These are phyloP conservation scores for Candoia aspera DNA, from an alignment of 2,113 vertebrate genomes.

Conservation along the genomic window DNA sequence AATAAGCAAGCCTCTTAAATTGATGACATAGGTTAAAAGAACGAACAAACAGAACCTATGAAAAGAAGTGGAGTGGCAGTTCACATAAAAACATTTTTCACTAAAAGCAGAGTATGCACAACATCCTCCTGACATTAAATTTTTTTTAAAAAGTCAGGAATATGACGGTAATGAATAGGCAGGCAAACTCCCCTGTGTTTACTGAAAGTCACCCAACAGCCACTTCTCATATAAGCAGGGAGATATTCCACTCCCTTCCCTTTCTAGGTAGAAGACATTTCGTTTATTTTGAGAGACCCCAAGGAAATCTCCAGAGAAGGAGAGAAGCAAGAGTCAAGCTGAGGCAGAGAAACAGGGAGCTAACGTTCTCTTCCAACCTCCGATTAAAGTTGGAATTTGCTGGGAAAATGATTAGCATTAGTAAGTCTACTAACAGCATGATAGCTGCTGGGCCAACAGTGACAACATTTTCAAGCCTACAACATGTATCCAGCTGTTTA, in stretches of 20 bases:
- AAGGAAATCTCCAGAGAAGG: neutral
- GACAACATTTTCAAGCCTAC: neutral
- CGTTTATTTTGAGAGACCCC: neutral
- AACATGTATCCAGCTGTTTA: rapidly evolving
- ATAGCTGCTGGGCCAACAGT: neutral
- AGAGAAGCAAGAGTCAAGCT: neutral
- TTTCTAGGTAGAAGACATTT: neutral
- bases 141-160: neutral
- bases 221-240: neutral
- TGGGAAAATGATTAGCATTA: neutral
- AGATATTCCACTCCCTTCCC: neutral
- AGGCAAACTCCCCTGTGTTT: neutral
- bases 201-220: neutral
- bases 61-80: neutral
- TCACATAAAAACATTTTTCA: too few relatives aligned
- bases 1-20: too few relatives aligned
- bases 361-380: neutral
- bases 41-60: neutral
- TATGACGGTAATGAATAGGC: neutral
- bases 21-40: too few relatives aligned
- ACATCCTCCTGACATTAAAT: neutral
- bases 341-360: neutral
- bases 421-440: neutral
- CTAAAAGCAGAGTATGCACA: too few relatives aligned
- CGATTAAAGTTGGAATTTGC: neutral